Base-by-base conservation (phyloP, 2,113 vertebrate genomes). In the Bos javanicus region DNA sequence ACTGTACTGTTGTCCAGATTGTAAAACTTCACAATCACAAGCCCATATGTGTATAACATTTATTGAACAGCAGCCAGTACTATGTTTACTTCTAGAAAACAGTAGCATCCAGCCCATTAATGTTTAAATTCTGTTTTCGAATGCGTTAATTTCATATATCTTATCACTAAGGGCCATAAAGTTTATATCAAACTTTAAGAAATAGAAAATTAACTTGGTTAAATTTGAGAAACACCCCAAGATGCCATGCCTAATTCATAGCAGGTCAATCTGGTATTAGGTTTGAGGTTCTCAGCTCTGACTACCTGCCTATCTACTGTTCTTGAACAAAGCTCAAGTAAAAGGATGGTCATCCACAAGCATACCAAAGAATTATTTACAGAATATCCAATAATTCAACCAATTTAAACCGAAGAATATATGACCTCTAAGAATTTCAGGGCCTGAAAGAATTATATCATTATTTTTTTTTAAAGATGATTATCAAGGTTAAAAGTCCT, bases 261-360 rank as follows among this genome's bases (percentile, higher is more conserved):
- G 90, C 71, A 95, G 12, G 91, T 83, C 26, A 86, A 56, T 52
- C 56, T 67, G 33, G 15, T 59, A 59, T 46, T 74, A 74, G 60
- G 91, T 60, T 83, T 76, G 30, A 78, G 56, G 94, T 86, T 78
- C 43, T 14, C n/a, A 87, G 48, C 33, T 81, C 62, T 64, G 25
- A 90, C 4, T 33, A 92, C 21, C 62, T 76, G 92, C 50, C 43
- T 78, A 43, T 80, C 82, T 84, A 84, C 7, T 67, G 30, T 64
- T 98, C 21, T 52, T 83, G 21, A 97, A 92, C n/a, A 89, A 92
- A 90, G 39, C 21, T 86, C 59, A 95, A 87, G n/a, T 80, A 60
- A 84, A 3, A 87, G 17, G 12, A 95, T 84, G 60, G 52, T 36
- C 36, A 83, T 92, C 15, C 56, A 74, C 4, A 50, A 50, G 7